These are phyloP conservation scores for Umimayanthus kanabou DNA, from an alignment of 92 coral and sea anemone species.

Conservation along the genomic window DNA sequence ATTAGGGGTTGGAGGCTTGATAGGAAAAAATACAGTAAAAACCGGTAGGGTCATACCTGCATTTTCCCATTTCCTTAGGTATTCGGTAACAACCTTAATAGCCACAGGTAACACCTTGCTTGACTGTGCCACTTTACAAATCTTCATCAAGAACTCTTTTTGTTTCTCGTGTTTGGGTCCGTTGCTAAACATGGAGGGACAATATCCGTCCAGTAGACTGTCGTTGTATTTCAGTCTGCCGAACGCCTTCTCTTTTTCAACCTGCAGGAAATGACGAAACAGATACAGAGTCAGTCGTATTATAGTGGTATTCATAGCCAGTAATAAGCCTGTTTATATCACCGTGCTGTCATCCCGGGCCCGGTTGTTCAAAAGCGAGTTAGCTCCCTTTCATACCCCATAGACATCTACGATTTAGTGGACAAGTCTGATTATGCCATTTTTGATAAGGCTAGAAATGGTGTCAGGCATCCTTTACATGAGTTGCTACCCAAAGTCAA, in stretches of 20 bases:
- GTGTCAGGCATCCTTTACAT: too few species aligned
- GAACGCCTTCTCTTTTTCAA: slow-evolving; percentile 79
- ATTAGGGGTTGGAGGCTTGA: too few species aligned
- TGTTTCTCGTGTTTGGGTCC: slow-evolving; percentile 76
- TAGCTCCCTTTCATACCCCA: too few species aligned
- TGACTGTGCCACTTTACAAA: slow-evolving; percentile 72
- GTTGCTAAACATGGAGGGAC: slow-evolving; percentile 80
- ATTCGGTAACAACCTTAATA: slow-evolving; percentile 49
- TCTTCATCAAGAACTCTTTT: slow-evolving; percentile 67
- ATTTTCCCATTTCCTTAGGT: slow-evolving; percentile 67
- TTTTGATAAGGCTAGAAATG: too few species aligned
- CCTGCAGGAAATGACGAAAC: slow-evolving; percentile 35
- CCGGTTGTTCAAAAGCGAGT: too few species aligned
- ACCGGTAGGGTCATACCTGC: slow-evolving; percentile 53
- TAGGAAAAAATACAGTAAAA: too few species aligned
- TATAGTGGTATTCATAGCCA: too few species aligned
- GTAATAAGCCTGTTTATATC: too few species aligned
- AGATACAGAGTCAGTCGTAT: neutral
- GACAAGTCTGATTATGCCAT: too few species aligned
- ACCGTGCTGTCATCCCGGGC: too few species aligned
- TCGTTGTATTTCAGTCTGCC: slow-evolving; percentile 74
- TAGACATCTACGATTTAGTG: too few species aligned
- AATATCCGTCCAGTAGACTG: slow-evolving; percentile 61
- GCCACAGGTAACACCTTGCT: slow-evolving; percentile 61
- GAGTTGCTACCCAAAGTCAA: too few species aligned